Percentiles rank a stretch among this genome's conserved stretches.
These are phyloP conservation scores for Mirounga angustirostris DNA, from an alignment of 2,113 vertebrate genomes.

Conservation along the genomic window DNA sequence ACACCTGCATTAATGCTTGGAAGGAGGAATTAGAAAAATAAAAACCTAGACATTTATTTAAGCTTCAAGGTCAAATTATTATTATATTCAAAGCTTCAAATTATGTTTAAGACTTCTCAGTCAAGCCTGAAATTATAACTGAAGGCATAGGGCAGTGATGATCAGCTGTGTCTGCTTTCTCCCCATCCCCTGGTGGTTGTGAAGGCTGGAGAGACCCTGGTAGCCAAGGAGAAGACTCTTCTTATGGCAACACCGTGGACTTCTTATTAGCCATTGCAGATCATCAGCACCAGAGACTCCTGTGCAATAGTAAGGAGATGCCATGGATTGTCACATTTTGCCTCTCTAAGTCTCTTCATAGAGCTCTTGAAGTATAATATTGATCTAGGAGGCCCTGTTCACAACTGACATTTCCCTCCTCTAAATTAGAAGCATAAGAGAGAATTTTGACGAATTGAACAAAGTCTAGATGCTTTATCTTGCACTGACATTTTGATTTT, in stretches of 20 bases:
- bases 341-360: constrained; percentile 59
- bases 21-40: neutral
- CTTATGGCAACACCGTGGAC: neutral
- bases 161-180: neutral
- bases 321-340: constrained; percentile 44
- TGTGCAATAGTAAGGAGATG: neutral
- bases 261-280: neutral
- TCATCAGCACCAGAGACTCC: neutral
- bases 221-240: neutral
- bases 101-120: constrained; percentile 10
- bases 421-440: constrained; percentile 74
- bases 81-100: neutral
- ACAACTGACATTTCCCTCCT: constrained; percentile 78
- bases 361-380: constrained; percentile 65
- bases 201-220: neutral
- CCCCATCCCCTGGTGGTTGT: neutral
- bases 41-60: neutral
- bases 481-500: constrained; percentile 71
- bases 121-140: constrained; percentile 29
- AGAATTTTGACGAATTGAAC: constrained; percentile 75
- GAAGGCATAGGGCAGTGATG: neutral
- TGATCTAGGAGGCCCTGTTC: constrained; percentile 71
- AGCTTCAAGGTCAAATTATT: neutral
- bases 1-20: neutral
- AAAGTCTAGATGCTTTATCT: constrained; percentile 78